Conservation (phyloP, 2,888 invertebrate species). For the Agrenia bidenticulata region DNA sequence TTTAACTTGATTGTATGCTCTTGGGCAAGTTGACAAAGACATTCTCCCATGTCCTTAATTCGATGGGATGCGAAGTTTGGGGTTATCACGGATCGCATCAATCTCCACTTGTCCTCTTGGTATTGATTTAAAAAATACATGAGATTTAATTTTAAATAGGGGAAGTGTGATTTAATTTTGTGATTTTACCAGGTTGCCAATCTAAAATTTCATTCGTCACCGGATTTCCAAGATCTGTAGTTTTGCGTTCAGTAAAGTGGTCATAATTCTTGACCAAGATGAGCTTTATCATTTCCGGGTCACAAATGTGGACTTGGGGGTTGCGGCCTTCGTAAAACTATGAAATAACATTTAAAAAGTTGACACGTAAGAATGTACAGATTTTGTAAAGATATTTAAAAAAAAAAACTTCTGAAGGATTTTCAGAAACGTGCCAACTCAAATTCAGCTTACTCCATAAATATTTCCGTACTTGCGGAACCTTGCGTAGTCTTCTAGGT, state of each 20-base stretch:
- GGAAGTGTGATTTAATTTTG: no score
- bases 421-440: no score
- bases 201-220: conserved; percentile 34
- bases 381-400: no score
- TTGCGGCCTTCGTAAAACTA: conserved; percentile 30
- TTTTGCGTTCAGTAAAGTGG: conserved; percentile 22
- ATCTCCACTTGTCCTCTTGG: conserved; percentile 30
- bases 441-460: conserved; percentile 38
- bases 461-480: conserved; percentile 21
- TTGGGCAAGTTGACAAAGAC: conserved; percentile 14
- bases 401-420: no score
- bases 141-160: not conserved
- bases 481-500: conserved; percentile 24
- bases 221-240: conserved; percentile 30
- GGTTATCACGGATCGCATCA: conserved; percentile 17
- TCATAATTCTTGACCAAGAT: conserved; percentile 34
- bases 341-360: not conserved
- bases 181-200: conserved; percentile 29
- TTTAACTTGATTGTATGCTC: conserved; percentile 25
- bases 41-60: conserved; percentile 28
- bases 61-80: conserved; percentile 26
- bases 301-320: conserved; percentile 26
- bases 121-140: not conserved
- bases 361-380: not conserved
- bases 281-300: conserved; percentile 25